Percentiles rank a stretch among this genome's conserved stretches.
Conservation (phyloP, 1,140 invertebrate species). For the Pristionchus pacificus region DNA sequence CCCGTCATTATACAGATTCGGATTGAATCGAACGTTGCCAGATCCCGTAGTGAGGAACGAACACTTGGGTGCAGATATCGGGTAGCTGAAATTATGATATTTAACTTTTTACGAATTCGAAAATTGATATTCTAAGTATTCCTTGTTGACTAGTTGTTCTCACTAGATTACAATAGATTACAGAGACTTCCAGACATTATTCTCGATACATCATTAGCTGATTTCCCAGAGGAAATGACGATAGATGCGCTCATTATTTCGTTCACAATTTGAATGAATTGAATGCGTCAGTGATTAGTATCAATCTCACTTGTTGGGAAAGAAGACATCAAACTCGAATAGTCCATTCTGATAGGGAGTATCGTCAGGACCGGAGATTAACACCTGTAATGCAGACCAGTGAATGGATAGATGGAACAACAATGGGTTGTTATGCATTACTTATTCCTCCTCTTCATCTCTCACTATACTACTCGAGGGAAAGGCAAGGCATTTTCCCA, state of each 20-base stretch:
- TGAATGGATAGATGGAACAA: conserved; percentile 12
- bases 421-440: conserved; percentile 13
- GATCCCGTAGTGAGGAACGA: conserved; percentile 67
- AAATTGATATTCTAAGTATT: no score
- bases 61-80: conserved; percentile 64
- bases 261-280: neutral
- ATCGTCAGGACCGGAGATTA: conserved; percentile 67
- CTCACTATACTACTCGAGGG: no score
- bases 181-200: no score
- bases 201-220: no score
- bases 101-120: no score
- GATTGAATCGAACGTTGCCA: conserved; percentile 67
- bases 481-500: no score
- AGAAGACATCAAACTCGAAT: conserved; percentile 63
- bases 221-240: no score
- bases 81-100: conserved; percentile 56
- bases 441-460: no score
- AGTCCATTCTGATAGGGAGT: conserved; percentile 69
- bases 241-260: no score
- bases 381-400: conserved; percentile 61
- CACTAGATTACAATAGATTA: no score
- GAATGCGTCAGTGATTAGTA: neutral
- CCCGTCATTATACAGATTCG: conserved; percentile 66
- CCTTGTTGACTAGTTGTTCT: no score
- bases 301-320: conserved; percentile 53